Evolutionary conservation across 92 coral and sea anemone species (phyloP).

Genomic region (Meandrina meandrites): DNA sequence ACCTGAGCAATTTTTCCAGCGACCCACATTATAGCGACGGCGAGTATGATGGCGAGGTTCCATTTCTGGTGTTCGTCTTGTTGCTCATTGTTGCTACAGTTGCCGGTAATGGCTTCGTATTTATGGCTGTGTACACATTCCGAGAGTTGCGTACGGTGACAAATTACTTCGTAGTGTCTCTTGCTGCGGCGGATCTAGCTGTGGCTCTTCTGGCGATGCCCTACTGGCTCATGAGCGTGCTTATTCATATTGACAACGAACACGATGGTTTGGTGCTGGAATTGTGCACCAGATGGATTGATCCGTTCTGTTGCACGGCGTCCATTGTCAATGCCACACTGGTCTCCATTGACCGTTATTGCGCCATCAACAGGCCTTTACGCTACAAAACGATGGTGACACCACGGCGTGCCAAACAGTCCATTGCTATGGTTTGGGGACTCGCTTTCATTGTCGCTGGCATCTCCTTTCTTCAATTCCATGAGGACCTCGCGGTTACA

Average conservation of each 20-base stretch:
- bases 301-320: slow-evolving; percentile 78
- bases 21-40: slow-evolving; percentile 1
- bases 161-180: slow-evolving; percentile 78
- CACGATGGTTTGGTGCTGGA: slow-evolving; percentile 39
- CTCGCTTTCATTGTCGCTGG: slow-evolving; percentile 59
- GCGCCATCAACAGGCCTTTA: slow-evolving; percentile 77
- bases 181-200: slow-evolving; percentile 79
- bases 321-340: slow-evolving; percentile 80
- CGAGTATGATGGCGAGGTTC: slow-evolving; percentile 15
- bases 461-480: slow-evolving; percentile 72
- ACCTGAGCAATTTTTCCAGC: slow-evolving; percentile 19
- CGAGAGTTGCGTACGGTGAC: slow-evolving; percentile 89
- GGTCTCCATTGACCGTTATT: slow-evolving; percentile 83
- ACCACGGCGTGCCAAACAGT: slow-evolving; percentile 68
- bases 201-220: slow-evolving; percentile 88
- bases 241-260: slow-evolving; percentile 41
- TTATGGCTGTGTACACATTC: slow-evolving; percentile 76
- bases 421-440: slow-evolving; percentile 75
- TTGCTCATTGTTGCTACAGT: slow-evolving; percentile 71
- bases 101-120: slow-evolving; percentile 75
- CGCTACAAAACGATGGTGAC: slow-evolving; percentile 79
- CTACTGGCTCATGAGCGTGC: slow-evolving; percentile 59
- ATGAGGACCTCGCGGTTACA: slow-evolving; percentile 29
- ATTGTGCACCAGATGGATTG: slow-evolving; percentile 76
- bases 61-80: slow-evolving; percentile 55